phyloP scores from a whole-genome alignment of 2,888 invertebrate genomes.

The Lycophotia porphyrea region DNA sequence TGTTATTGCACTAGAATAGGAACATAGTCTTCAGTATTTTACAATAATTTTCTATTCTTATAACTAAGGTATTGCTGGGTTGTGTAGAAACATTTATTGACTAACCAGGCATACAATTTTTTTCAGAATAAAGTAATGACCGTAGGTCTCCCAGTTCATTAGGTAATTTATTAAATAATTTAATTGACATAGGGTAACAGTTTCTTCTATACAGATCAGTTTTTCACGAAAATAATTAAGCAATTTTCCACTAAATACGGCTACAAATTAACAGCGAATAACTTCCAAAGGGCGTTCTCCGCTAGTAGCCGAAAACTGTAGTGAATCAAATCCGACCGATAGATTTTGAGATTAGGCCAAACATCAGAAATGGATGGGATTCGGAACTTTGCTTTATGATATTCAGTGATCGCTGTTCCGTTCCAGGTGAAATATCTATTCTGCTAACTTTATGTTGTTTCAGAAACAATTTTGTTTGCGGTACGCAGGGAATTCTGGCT shows the following conservation, averaged over 20 bases:
- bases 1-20: too few species aligned
- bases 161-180: too few species aligned
- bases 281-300: not conserved
- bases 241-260: not conserved
- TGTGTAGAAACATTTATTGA: too few species aligned
- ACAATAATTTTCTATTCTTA: too few species aligned
- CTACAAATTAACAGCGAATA: constrained; percentile 4
- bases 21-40: too few species aligned
- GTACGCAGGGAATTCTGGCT: not conserved
- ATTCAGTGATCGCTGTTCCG: constrained; percentile 39
- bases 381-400: constrained; percentile 51
- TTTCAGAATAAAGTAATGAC: too few species aligned
- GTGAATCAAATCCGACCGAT: constrained; percentile 1
- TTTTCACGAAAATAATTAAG: not conserved
- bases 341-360: constrained; percentile 35
- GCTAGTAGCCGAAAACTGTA: constrained; percentile 21
- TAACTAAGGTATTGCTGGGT: too few species aligned
- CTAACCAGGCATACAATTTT: too few species aligned
- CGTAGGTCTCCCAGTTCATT: too few species aligned
- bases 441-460: constrained; percentile 16
- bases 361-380: constrained; percentile 43
- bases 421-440: constrained; percentile 44
- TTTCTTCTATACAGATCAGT: too few species aligned
- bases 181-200: too few species aligned
- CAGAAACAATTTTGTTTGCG: constrained; percentile 7